Evolutionary conservation across 2,113 vertebrate species (phyloP), one percentile per base, ranked within the genome.

Genomic region (Cebus imitator): DNA sequence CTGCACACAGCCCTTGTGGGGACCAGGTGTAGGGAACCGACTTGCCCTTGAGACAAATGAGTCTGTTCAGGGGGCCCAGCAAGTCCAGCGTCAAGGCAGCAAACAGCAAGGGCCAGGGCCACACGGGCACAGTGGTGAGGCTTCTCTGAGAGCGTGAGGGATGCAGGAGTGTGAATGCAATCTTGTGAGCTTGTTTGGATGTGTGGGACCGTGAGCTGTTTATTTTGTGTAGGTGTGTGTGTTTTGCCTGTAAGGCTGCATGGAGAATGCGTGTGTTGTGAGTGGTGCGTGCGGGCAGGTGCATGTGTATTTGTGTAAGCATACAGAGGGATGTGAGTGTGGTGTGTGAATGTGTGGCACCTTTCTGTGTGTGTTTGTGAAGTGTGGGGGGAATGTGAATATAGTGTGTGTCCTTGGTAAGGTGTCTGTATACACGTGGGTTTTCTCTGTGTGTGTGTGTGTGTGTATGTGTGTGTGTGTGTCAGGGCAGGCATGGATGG

Each of bases 401-500:
- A 14, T 16, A 43, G 35, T 30, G 43, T 84, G 43, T 81, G 55
- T 2, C 61, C 27, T 32, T 64, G 61, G 61, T 64, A 64, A 30
- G 1, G 5, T 32, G 43, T 50, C 52, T 52, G 64, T 73, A 11
- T 66, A 27, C 61, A 64, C 13, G 12, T 64, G 5, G 27, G 27
- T 64, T 64, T 64, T 64, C 61, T 64, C 0, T 64, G 58, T 61
- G 61, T 64, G 30, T 52, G 14, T 40, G 14, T 40, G 23, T 50
- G 88, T 35, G 6, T 30, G 13, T 0, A 2, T 35, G 4, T 30
- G 13, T 2, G n/a, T 8, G 1, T 0, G 30, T 2, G 21, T 37
- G 4, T 21, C 18, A 27, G 21, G 35, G 14, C 21, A 30, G 23
- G 16, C 58, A 13, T 18, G 25, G 30, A 14, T 5, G 30, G 18